Evolutionary conservation across 1,140 invertebrate species (phyloP).

Genomic region (Mycetomoellerius zeteki): DNA sequence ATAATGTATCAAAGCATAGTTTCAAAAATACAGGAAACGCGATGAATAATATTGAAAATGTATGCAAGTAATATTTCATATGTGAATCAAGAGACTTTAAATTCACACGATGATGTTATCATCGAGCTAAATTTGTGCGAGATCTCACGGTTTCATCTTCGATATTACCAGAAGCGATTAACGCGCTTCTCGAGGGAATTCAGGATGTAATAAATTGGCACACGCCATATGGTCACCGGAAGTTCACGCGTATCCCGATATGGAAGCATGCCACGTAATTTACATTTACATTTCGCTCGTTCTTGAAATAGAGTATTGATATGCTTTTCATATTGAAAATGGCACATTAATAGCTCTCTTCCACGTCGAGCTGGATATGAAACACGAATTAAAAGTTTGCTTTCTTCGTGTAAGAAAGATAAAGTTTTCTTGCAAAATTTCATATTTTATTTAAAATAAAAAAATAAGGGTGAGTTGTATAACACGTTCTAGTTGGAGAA

Average conservation of each 20-base stretch:
- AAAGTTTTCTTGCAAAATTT: background rate
- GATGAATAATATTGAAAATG: background rate
- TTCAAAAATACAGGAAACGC: background rate
- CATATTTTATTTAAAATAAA: background rate
- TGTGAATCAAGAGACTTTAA: background rate
- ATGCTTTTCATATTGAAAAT: slow-evolving; percentile 6
- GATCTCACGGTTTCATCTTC: slow-evolving; percentile 40
- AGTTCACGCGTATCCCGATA: slow-evolving; percentile 43
- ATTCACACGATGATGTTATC: slow-evolving; percentile 25
- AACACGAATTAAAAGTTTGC: background rate
- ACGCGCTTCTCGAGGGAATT: slow-evolving; percentile 39
- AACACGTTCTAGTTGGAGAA: no score
- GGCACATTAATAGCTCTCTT: background rate
- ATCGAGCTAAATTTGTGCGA: slow-evolving; percentile 20
- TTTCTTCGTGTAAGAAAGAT: background rate
- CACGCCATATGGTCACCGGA: slow-evolving; percentile 37
- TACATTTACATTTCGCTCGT: slow-evolving; percentile 21
- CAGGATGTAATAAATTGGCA: slow-evolving; percentile 56
- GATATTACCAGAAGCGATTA: slow-evolving; percentile 47
- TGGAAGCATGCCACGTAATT: slow-evolving; percentile 37
- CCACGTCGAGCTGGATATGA: background rate
- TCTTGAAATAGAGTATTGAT: slow-evolving; percentile 22
- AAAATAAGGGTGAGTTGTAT: no score
- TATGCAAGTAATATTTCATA: background rate
- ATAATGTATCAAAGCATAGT: background rate